Evolutionary conservation across 2,113 vertebrate genomes (phyloP).

Genomic region (Triplophysa siluroides): DNA sequence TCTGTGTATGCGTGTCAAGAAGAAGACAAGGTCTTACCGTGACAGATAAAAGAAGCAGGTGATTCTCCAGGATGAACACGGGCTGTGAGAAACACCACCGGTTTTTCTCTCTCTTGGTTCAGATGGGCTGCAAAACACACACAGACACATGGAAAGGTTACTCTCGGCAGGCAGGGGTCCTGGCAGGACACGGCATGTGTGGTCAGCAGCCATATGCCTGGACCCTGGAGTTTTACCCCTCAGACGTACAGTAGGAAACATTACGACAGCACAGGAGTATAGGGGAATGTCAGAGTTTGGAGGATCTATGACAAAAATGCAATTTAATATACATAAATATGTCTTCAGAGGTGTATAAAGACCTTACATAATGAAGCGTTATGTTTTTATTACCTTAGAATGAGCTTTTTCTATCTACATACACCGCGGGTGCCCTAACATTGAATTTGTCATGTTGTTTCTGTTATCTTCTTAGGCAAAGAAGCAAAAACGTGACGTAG

Average conservation of each 20-base stretch:
- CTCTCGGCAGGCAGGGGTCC: constrained; percentile 31
- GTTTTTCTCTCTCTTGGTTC: constrained; percentile 82
- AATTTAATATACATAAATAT: no score
- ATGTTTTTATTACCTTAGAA: no score
- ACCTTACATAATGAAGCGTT: no score
- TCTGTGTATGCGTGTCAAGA: not conserved
- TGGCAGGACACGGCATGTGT: constrained; percentile 25
- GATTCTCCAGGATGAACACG: constrained; percentile 97
- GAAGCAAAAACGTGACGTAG: no score
- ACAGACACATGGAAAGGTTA: constrained; percentile 45
- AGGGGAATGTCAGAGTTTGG: constrained; percentile 36
- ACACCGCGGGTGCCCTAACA: no score
- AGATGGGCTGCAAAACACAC: constrained; percentile 75
- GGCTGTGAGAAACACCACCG: constrained; percentile 91
- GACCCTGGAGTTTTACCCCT: constrained; percentile 22
- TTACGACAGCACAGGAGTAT: constrained; percentile 26
- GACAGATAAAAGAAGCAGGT: constrained; percentile 95
- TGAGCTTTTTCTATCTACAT: no score
- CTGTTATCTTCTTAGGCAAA: no score
- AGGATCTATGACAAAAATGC: no score
- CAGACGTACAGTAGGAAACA: constrained; percentile 31
- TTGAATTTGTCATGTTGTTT: no score
- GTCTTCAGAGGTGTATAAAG: no score
- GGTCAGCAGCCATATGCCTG: constrained; percentile 28
- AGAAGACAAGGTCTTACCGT: constrained; percentile 80